Conservation (phyloP, 2,888 invertebrate genomes). For the Eucriotettix oculatus region DNA sequence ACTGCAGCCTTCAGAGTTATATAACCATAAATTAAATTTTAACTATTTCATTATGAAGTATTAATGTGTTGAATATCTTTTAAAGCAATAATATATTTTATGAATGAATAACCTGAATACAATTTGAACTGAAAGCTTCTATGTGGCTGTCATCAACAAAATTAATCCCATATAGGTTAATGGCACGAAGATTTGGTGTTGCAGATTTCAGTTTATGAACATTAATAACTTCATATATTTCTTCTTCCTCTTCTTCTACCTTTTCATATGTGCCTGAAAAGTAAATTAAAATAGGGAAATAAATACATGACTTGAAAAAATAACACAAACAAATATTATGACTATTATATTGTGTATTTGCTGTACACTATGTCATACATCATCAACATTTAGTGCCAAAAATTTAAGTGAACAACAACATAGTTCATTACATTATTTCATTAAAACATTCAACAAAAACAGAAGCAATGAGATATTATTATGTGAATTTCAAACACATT, state of each 20-base stretch:
- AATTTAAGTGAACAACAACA: no score
- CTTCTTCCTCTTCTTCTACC: conserved; percentile 96
- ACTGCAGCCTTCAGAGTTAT: background rate
- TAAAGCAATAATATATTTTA: background rate
- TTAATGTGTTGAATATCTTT: background rate
- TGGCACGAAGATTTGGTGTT: conserved; percentile 90
- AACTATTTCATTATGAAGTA: background rate
- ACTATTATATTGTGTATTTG: no score
- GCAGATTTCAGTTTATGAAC: conserved; percentile 97
- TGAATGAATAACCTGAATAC: conserved; percentile 50
- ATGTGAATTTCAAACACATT: no score
- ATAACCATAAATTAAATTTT: background rate
- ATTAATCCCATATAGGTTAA: conserved; percentile 96
- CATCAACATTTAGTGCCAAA: no score
- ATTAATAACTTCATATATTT: conserved; percentile 98
- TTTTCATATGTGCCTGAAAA: conserved; percentile 81
- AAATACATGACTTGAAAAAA: no score
- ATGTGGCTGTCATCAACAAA: conserved; percentile 98
- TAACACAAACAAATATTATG: no score
- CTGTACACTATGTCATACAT: no score
- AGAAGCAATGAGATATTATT: no score
- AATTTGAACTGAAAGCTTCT: conserved; percentile 92
- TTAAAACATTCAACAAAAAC: no score
- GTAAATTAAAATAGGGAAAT: no score
- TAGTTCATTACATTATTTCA: no score